Evolutionary conservation across 2,797 vertebrate genomes (phyloP), one percentile per base, ranked within the genome.

Genomic region (Pterois miles): DNA sequence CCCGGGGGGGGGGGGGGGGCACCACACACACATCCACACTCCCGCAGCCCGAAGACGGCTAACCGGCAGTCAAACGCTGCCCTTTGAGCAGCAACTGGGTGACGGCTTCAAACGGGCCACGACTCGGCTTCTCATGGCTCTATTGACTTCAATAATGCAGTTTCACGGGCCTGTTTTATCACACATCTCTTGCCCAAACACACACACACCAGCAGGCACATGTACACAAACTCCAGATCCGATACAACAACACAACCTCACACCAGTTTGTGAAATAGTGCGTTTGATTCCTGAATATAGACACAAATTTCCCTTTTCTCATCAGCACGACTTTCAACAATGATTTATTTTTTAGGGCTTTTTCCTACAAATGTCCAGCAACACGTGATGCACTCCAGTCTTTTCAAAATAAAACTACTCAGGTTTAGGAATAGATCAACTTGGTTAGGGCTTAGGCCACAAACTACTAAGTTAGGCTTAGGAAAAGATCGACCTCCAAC

Each of bases 81-180:
- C 88, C 89, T 91, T 90, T 88, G 89, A 93, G 84, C 80, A 88
- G 78, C 74, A 76, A 83, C 86, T 65, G 73, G 75, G 88, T 83
- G 91, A 89, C 78, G 76, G 73, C 88, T 93, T 93, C 90, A 94
- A 93, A 92, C 81, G 54, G 36, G 70, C 18, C 65, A 72, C 1
- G 8, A 74, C 74, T 83, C 22, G 0, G 33, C 78, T 90, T 83
- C 85, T 89, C 80, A 68, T 78, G 77, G 78, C 84, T 71, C 74
- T 53, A 52, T 69, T 78, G 81, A 87, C 87, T 90, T 90, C 85
- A 91, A 71, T 86, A 81, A 91, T 87, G 69, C 65, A 20, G 70
- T 86, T 91, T 87, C 68, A 86, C 88, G 72, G 50, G 64, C 14
- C 36, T 58, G 33, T 69, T 82, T 75, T 65, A 84, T 78, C 63